These are phyloP conservation scores for Oryzaephilus surinamensis DNA, from an alignment of 1,140 invertebrate genomes.

Conservation along the genomic window DNA sequence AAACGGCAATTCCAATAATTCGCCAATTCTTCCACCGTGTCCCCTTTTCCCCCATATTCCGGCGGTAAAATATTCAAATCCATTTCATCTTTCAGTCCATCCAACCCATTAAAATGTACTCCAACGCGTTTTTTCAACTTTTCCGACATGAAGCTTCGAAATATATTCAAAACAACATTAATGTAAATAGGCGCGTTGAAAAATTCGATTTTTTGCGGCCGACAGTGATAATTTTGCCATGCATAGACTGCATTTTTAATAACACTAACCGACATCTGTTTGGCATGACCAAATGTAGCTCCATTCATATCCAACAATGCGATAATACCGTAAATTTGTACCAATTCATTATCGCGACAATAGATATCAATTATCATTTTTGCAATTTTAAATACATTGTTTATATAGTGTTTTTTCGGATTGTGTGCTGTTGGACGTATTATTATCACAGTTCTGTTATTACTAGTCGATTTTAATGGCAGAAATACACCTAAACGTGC, in stretches of 20 bases:
- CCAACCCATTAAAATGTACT: conserved; percentile 38
- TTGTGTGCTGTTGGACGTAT: conserved; percentile 46
- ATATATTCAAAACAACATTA: conserved; percentile 55
- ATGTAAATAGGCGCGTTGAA: conserved; percentile 58
- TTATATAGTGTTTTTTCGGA: conserved; percentile 42
- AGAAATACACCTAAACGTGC: conserved; percentile 48
- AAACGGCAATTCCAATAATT: conserved; percentile 45
- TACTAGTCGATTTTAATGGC: conserved; percentile 40
- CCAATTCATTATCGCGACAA: conserved; percentile 38
- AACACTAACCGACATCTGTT: conserved; percentile 45
- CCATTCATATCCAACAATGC: conserved; percentile 50
- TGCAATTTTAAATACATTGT: conserved; percentile 48
- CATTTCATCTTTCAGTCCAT: conserved; percentile 36
- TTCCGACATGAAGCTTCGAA: conserved; percentile 58
- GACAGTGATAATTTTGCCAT: conserved; percentile 60
- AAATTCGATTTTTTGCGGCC: conserved; percentile 57
- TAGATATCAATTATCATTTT: conserved; percentile 48
- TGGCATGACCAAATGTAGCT: conserved; percentile 46
- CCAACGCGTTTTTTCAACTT: conserved; percentile 50
- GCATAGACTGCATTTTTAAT: conserved; percentile 48
- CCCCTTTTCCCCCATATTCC: conserved; percentile 49
- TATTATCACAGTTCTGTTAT: conserved; percentile 44
- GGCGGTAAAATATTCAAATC: conserved; percentile 42
- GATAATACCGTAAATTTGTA: conserved; percentile 47
- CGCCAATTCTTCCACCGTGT: conserved; percentile 41